Conservation (phyloP, 2,888 invertebrate species). For the Lycaena phlaeas region DNA sequence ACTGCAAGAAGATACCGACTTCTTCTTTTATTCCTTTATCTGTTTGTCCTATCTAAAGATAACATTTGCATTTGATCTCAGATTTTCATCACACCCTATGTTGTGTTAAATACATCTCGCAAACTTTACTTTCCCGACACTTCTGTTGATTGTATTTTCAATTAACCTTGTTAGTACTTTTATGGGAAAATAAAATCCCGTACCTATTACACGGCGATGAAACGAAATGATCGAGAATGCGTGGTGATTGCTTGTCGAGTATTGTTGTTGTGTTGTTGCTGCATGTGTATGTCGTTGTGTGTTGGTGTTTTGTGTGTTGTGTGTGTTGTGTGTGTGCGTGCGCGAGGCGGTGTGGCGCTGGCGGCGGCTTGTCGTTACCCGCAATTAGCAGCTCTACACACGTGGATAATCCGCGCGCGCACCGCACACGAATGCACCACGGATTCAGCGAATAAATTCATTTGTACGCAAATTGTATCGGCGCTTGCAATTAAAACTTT, state of each 20-base stretch:
- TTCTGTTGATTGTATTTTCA: constrained; percentile 5
- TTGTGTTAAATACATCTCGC: too few species aligned
- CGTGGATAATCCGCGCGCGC: constrained; percentile 56
- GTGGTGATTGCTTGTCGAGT: constrained; percentile 25
- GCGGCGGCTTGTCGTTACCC: constrained; percentile 46
- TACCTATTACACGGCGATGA: constrained; percentile 12
- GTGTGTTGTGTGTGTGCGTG: constrained; percentile 11
- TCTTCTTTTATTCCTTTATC: too few species aligned
- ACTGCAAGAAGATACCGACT: too few species aligned
- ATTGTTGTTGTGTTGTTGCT: constrained; percentile 13
- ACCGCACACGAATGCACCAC: constrained; percentile 57
- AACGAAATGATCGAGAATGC: constrained; percentile 16
- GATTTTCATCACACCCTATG: background rate
- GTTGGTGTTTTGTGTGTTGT: constrained; percentile 14
- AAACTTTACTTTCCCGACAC: too few species aligned
- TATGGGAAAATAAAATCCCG: constrained; percentile 1
- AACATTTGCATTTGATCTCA: too few species aligned
- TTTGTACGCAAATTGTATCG: constrained; percentile 73
- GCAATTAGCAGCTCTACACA: constrained; percentile 66
- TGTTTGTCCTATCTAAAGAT: too few species aligned
- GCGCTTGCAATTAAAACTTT: constrained; percentile 74
- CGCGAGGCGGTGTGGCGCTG: constrained; percentile 14
- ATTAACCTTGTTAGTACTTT: constrained; percentile 6
- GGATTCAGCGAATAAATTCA: constrained; percentile 71
- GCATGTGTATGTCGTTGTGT: constrained; percentile 6